Evolutionary conservation across 1,140 invertebrate species (phyloP), one percentile per base, ranked within the genome.

Genomic region (Diorhabda carinulata): DNA sequence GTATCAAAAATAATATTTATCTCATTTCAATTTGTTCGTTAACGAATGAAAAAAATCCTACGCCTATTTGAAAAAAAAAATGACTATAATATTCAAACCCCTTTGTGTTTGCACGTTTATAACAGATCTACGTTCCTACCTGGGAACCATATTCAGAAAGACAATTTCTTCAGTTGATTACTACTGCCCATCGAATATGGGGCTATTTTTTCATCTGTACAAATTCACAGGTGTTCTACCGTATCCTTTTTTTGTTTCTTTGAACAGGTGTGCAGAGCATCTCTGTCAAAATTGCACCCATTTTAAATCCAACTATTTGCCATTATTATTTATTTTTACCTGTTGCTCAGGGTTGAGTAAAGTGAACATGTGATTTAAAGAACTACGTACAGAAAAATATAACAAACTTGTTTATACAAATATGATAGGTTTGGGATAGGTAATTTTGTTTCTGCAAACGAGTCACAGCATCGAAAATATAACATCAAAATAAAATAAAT

Each of bases 261-360:
- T 52, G 47, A 52, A 52, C 47, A 52, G 47, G 47, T 52, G 47
- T 52, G 47, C 47, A 52, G 47, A 52, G 47, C 47, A 52, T 52
- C 47, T 52, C 47, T 52, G 47, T 52, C 47, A 52, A 52, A 52
- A 52, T 52, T 52, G 47, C 47, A 52, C 47, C 47, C 47, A 52
- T 52, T 52, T 52, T 52, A 52, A 52, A 52, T 52, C 47, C 47
- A 52, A 52, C 47, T 52, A 52, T 6, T 52, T 52, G 47, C 47
- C 47, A 52, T 52, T 52, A 52, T 52, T 6, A 52, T 52, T 8
- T 52, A 6, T n/a, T 52, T 52, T 52, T 52, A 52, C 47, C 47
- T 52, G 47, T 52, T 52, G 1, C 1, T 25, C 25, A 25, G 25
- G 25, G 25, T 25, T 25, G 25, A 25, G 25, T 25, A 25, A 25